Base-by-base conservation (phyloP, 2,888 invertebrate species). In the Metallyticus violacea region DNA sequence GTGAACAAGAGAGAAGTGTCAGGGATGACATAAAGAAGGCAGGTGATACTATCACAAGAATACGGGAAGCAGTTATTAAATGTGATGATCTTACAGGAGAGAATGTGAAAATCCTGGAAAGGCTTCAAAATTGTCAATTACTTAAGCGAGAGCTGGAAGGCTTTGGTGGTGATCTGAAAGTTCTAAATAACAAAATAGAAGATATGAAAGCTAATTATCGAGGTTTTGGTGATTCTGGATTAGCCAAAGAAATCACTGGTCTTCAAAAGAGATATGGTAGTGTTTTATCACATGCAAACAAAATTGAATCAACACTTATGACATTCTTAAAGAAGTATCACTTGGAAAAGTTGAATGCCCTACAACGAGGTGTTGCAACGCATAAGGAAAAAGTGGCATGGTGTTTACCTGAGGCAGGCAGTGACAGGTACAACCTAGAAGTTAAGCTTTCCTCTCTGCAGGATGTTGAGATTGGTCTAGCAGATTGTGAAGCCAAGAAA, bases 391-490 rank as follows among this genome's bases (percentile, higher is more conserved):
- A 98, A 91, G 95, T 97, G 0, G 93, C 95, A 22, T 98, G 98
- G 98, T 99, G 98, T 91, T 94, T 96, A 90, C 97, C 97, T 0
- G 98, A 98, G 90, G 94, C 96, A 1, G 95, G 96, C 62, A 97
- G 97, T 90, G 98, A 99, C 90, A 96, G 96, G 91, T 98, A 98
- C 91, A 98, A 97, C 90, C 93, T 98, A 30, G 97, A 98, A 93
- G 97, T 98, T 0, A 99, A 99, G 92, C 94, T 96, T 89, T 95
- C 96, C 1, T 96, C 97, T 0, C 91, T 98, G 76, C 93, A 93
- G 87, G 97, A 97, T 88, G 95, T 97, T 2, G 94, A 95, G 91
- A 93, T 93, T 88, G 95, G 96, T 27, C 94, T 97, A 77, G 92
- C 92, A 27, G 97, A 97, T 89, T 96, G 96, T 90, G 94, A 94